Evolutionary conservation across 2,797 vertebrate species (phyloP), one percentile per base, ranked within the genome.

Genomic region (Xenentodon cancila): DNA sequence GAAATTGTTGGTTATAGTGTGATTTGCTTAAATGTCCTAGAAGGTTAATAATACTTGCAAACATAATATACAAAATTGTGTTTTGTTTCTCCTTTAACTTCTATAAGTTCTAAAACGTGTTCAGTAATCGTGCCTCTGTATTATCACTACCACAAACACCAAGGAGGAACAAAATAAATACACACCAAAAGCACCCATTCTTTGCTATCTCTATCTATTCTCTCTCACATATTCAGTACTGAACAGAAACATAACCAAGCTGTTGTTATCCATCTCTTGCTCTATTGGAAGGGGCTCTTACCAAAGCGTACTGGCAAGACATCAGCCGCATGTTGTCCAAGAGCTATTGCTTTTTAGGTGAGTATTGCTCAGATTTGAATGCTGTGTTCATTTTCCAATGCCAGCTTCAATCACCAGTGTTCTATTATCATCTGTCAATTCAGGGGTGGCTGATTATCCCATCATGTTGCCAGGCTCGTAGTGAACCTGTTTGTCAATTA

Each of bases 311-410:
- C 16, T 82, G 86, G 87, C 77, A 75, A 81, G 70, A 79, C 68
- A 85, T 72, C 86, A 72, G 81, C 82, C 74, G 84, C 76, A 87
- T 87, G 86, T 77, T 85, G 81, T 87, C 71, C 49, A 54, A 81
- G 73, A 84, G 82, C 69, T 82, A 86, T 88, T 83, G 78, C 72
- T 75, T 84, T 80, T 77, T 80, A 85, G 82, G 77, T 82, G 68
- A 81, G 77, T 84, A 83, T 86, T 80, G 78, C 81, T 86, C 69
- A 64, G 68, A 61, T 85, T 85, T 84, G 75, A 79, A 69, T 69
- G 70, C 52, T 59, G 73, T 71, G 49, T 75, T 79, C 59, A 53
- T 77, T 71, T 70, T 74, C 56, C 71, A 59, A 79, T 79, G 70
- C 73, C 67, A 71, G 60, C 63, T 72, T 85, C 77, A 71, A 68